These are phyloP conservation scores for Napeogenes inachia DNA, from an alignment of 2,888 invertebrate genomes.

Conservation along the genomic window DNA sequence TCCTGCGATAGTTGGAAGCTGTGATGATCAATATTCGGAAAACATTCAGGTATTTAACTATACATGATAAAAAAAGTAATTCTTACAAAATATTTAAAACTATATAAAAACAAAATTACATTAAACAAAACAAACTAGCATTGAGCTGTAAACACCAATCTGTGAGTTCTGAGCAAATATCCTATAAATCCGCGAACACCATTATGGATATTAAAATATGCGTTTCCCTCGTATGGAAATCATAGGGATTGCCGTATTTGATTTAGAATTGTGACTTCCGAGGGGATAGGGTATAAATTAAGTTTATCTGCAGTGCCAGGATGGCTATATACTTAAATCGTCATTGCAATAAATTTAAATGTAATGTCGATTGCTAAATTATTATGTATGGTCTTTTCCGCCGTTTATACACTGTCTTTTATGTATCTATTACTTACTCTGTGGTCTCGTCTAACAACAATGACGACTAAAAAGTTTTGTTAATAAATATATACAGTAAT, in stretches of 20 bases:
- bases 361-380: slow-evolving; percentile 22
- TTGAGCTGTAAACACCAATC: slow-evolving; percentile 15
- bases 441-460: no score
- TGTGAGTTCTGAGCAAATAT: slow-evolving; percentile 25
- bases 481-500: no score
- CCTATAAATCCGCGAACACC: slow-evolving; percentile 43
- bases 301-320: slow-evolving; percentile 54
- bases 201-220: slow-evolving; percentile 66
- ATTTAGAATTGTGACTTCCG: slow-evolving; percentile 73
- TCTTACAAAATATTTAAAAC: no score
- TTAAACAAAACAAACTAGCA: background rate
- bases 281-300: slow-evolving; percentile 56
- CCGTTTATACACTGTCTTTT: no score
- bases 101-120: background rate
- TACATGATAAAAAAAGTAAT: background rate
- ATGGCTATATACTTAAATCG: slow-evolving; percentile 45
- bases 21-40: background rate
- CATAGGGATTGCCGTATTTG: slow-evolving; percentile 60
- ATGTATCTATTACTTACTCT: no score
- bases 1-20: background rate
- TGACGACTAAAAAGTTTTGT: no score
- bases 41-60: background rate
- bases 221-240: slow-evolving; percentile 46
- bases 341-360: slow-evolving; percentile 55
- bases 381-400: slow-evolving; percentile 14